A percentile compares a stretch with the other conserved stretches of the same genome.
phyloP scores from a whole-genome alignment of 2,888 invertebrate genomes.

The Labia minor region DNA sequence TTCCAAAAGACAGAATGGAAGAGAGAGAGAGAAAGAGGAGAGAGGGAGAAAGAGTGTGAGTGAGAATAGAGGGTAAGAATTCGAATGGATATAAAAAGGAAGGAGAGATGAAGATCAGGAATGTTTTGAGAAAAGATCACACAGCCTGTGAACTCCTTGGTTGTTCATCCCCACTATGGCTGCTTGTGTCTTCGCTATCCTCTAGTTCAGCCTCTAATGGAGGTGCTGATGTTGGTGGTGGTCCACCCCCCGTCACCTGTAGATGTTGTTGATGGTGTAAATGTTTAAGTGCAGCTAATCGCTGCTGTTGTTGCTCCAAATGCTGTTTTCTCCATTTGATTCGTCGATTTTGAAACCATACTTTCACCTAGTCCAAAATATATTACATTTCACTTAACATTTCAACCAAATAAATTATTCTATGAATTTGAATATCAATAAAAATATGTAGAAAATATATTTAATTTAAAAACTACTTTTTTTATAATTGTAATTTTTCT shows the following conservation, averaged over 20 bases:
- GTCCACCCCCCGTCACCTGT: conserved; percentile 21
- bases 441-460: too few relatives aligned
- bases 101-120: too few relatives aligned
- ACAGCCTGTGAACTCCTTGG: background rate
- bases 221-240: background rate
- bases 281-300: conserved; percentile 54
- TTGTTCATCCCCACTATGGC: conserved; percentile 23
- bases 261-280: conserved; percentile 30
- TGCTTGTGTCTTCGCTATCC: conserved; percentile 24
- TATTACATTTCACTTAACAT: background rate
- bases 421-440: too few relatives aligned
- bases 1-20: too few relatives aligned
- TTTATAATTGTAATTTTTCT: too few relatives aligned
- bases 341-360: conserved; percentile 86
- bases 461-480: too few relatives aligned
- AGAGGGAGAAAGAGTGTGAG: too few relatives aligned
- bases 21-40: too few relatives aligned
- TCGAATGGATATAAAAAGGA: too few relatives aligned
- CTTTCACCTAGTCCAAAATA: conserved; percentile 55
- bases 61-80: too few relatives aligned
- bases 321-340: conserved; percentile 96
- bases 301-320: conserved; percentile 79
- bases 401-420: background rate
- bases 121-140: too few relatives aligned
- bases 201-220: conserved; percentile 18